Evolutionary conservation across 2,113 vertebrate genomes (phyloP).

Genomic region (Lichenostomus cassidix): DNA sequence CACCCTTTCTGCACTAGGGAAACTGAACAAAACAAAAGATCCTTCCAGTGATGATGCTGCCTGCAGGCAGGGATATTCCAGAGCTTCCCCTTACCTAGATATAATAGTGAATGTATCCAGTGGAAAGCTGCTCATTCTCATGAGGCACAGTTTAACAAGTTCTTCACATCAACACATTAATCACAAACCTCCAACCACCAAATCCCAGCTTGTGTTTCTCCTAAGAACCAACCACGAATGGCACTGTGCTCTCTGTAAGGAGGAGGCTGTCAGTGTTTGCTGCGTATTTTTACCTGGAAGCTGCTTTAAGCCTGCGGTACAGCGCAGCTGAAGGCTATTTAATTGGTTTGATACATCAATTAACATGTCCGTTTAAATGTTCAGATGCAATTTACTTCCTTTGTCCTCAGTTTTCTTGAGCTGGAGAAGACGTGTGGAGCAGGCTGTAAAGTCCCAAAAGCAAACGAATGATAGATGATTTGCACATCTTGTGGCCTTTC

Average conservation of each 20-base stretch:
- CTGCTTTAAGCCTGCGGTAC: background rate
- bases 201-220: background rate
- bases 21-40: background rate
- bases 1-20: background rate
- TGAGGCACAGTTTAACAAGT: background rate
- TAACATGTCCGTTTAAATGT: background rate
- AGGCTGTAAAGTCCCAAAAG: background rate
- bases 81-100: background rate
- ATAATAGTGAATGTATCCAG: background rate
- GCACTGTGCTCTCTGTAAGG: fast-evolving
- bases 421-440: background rate
- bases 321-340: background rate
- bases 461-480: background rate
- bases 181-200: background rate
- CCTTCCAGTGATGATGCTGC: background rate
- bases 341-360: background rate
- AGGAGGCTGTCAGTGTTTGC: fast-evolving
- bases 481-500: background rate
- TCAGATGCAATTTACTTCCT: background rate
- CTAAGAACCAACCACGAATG: fast-evolving
- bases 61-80: background rate
- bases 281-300: background rate
- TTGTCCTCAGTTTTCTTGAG: background rate
- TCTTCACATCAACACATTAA: background rate
- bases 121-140: background rate